Evolutionary conservation across 2,113 vertebrate genomes (phyloP).

Genomic region (Martes martes): DNA sequence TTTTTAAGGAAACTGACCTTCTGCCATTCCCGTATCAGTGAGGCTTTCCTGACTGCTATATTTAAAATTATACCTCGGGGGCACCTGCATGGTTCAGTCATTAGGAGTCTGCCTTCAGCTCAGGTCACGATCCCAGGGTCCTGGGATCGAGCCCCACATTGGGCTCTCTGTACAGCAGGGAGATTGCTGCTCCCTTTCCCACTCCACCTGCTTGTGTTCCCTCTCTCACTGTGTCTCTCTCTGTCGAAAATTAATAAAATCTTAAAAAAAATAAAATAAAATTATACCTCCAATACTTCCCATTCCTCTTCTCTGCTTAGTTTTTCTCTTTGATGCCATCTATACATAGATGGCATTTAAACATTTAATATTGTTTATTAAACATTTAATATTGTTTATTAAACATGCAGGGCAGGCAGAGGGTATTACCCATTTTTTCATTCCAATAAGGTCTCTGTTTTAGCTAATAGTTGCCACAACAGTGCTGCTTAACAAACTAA

Average conservation of each 20-base stretch:
- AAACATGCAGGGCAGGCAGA: not conserved
- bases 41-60: not conserved
- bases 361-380: not conserved
- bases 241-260: too few species aligned
- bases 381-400: not conserved
- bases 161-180: too few species aligned
- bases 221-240: too few species aligned
- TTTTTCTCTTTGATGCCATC: not conserved
- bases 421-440: not conserved
- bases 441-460: not conserved
- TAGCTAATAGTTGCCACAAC: not conserved
- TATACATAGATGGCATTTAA: not conserved
- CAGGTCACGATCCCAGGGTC: too few species aligned
- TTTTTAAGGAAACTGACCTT: not conserved
- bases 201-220: too few species aligned
- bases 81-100: too few species aligned
- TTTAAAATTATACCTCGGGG: not conserved
- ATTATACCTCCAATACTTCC: not conserved
- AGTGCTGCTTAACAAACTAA: not conserved
- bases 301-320: not conserved
- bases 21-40: not conserved
- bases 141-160: too few species aligned
- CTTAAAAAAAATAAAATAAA: not conserved
- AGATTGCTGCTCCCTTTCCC: too few species aligned
- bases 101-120: too few species aligned